Conservation (phyloP, 2,113 vertebrate species). For the Egretta garzetta region DNA sequence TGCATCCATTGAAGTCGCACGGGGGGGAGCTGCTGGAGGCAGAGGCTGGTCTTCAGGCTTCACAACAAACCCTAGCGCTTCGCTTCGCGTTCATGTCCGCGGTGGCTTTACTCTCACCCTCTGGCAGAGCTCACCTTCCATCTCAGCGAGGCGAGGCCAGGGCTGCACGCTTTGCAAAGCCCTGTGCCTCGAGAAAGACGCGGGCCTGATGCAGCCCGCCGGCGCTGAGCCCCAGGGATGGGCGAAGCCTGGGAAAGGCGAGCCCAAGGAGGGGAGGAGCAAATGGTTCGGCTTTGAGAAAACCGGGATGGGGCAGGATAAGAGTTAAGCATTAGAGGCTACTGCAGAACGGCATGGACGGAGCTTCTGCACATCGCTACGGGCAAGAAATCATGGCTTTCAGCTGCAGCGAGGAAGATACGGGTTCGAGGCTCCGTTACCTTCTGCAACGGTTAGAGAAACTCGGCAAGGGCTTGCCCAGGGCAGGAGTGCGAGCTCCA, state of each 20-base stretch:
- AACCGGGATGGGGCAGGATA: not conserved
- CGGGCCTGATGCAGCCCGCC: not conserved
- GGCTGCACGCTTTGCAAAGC: not conserved
- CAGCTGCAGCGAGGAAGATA: not conserved
- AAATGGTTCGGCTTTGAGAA: not conserved
- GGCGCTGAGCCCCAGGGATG: not conserved
- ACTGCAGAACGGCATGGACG: not conserved
- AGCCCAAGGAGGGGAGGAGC: not conserved
- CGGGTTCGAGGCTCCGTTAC: rapidly evolving
- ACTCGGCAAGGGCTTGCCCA: not conserved
- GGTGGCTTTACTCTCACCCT: not conserved
- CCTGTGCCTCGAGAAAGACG: not conserved
- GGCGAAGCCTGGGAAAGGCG: not conserved
- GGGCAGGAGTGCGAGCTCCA: rapidly evolving
- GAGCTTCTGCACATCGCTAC: not conserved
- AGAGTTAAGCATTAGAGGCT: not conserved
- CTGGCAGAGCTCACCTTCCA: rapidly evolving
- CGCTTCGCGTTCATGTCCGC: not conserved
- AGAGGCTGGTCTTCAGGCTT: rapidly evolving
- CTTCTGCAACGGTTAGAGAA: not conserved
- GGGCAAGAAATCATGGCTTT: not conserved
- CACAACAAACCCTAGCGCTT: not conserved
- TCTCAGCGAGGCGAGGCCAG: not conserved
- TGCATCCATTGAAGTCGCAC: not conserved
- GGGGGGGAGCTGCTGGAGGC: not conserved